Base-by-base conservation (phyloP, 2,888 invertebrate genomes). In the Reticulitermes lucifugus region DNA sequence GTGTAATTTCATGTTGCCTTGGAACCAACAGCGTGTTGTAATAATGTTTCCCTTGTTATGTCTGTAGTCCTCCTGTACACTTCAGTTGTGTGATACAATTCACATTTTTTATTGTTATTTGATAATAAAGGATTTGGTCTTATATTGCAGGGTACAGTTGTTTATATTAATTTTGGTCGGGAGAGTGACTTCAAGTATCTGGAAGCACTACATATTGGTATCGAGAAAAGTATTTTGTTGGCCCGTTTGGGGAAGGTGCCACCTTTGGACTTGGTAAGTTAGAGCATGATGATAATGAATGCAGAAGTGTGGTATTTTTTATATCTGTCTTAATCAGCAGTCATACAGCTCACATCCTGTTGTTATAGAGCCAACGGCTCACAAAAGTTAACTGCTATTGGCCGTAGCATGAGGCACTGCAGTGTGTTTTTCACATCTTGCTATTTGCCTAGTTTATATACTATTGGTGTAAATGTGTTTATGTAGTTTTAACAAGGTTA, bases 121-220 rank as follows among this genome's bases (percentile, higher is more conserved):
- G 25, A 65, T 65, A 65, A 21, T 18, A 18, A 51, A 22, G n/a
- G 2, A 81, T n/a, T 7, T 81, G 25, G 7, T 0, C 29, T 81
- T 55, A 10, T 59, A 35, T 82, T 82, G 21, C 70, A 60, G 65
- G 70, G 82, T 35, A 65, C 70, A 18, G 82, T 82, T 41, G 82
- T 65, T 10, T 82, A 82, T 82, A 60, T 82, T 41, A 82, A 82
- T 82, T 82, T 82, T 21, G 82, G 82, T 21, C 10, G 82, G 12
- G 82, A 82, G 21, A 82, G 29, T 65, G 82, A 82, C 46, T 82
- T 82, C 59, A 35, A 22, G n/a, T 82, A 43, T 46, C 59, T 82
- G 25, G 70, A 82, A 65, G 41, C 59, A 0, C 29, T n/a, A 18
- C 21, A 65, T 65, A 65, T 82, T 35, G 35, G 21, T 18, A 43